phyloP scores from a whole-genome alignment of 2,888 invertebrate genomes.

The Mimachlamys varia region DNA sequence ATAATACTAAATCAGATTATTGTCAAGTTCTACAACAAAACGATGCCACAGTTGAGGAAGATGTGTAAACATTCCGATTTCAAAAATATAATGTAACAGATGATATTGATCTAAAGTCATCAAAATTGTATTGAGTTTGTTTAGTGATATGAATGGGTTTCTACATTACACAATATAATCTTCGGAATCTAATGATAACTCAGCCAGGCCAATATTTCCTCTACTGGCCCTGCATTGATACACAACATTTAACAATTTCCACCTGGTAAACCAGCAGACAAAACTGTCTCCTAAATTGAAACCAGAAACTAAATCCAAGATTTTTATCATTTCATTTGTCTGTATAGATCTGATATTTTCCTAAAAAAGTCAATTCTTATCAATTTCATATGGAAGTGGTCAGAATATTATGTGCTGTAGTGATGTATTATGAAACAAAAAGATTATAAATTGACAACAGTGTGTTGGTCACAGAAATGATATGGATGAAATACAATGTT shows the following conservation, averaged over 20 bases:
- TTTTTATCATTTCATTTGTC: background rate
- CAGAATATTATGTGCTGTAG: background rate
- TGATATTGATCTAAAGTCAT: background rate
- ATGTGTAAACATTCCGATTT: background rate
- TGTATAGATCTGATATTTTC: background rate
- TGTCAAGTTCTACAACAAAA: background rate
- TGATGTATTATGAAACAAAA: background rate
- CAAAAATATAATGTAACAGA: background rate
- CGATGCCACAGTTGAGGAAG: background rate
- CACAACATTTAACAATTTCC: background rate
- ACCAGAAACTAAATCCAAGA: background rate
- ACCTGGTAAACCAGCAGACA: background rate
- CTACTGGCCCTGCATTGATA: background rate
- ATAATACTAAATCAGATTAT: background rate
- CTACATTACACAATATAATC: background rate
- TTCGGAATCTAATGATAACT: background rate
- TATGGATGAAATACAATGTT: background rate
- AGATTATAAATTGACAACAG: background rate
- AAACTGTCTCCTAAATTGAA: slow-evolving; percentile 15
- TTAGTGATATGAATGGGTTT: background rate
- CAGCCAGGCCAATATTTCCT: background rate
- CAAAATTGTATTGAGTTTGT: background rate
- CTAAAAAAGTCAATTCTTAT: background rate
- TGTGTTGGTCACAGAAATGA: background rate
- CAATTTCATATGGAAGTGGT: background rate